These are phyloP conservation scores for Alethe castanea DNA, from an alignment of 2,113 vertebrate species.

Conservation along the genomic window DNA sequence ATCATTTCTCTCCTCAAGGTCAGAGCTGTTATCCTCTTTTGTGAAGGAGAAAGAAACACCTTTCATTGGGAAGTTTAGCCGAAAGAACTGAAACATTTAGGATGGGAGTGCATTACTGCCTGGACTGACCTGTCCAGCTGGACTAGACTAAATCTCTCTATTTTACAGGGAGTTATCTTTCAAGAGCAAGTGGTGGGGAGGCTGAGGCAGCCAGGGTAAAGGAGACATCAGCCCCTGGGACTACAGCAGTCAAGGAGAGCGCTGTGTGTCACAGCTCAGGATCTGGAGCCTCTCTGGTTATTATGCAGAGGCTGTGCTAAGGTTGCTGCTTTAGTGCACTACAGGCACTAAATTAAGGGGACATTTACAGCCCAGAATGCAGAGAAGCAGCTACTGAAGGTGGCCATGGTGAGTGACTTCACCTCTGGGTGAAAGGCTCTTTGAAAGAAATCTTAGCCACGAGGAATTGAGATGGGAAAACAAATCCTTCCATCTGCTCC, in stretches of 20 bases:
- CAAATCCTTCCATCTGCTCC: background rate
- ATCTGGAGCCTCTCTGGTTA: background rate
- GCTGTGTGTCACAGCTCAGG: background rate
- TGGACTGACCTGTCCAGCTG: conserved; percentile 29
- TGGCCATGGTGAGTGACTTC: background rate
- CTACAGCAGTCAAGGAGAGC: background rate
- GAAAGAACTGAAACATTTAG: conserved; percentile 41
- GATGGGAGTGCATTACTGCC: conserved; percentile 20
- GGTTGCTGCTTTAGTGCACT: conserved; percentile 57
- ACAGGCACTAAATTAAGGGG: conserved; percentile 63
- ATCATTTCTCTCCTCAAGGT: conserved; percentile 64
- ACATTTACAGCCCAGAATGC: conserved; percentile 52
- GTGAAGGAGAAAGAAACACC: background rate
- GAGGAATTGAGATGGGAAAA: background rate
- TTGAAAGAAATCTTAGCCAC: background rate
- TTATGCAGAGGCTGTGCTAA: conserved; percentile 42
- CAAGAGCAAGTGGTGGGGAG: background rate
- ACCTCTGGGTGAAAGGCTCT: background rate
- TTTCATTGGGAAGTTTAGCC: conserved; percentile 35
- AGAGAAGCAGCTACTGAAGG: conserved; percentile 49
- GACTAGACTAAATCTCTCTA: conserved; percentile 52
- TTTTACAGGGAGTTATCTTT: conserved; percentile 39
- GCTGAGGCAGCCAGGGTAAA: background rate
- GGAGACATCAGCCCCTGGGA: background rate
- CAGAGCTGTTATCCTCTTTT: conserved; percentile 33